Conservation (phyloP, 2,888 invertebrate genomes). For the Automeris io region DNA sequence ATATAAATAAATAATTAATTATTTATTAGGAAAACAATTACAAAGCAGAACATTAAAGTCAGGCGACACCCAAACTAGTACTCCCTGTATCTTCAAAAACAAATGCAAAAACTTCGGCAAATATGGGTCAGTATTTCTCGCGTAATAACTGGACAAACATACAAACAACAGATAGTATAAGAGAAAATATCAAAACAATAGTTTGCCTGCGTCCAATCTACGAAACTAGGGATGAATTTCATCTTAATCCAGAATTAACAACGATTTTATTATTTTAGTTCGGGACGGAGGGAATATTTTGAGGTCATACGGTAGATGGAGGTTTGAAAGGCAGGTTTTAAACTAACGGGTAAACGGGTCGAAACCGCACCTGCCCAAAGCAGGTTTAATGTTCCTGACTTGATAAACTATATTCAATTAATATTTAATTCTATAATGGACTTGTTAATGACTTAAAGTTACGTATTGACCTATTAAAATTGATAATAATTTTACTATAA, state of each 20-base stretch:
- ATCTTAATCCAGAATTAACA: background rate
- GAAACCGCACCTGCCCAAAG: background rate
- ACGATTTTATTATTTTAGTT: conserved; percentile 9
- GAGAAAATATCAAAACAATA: too few species aligned
- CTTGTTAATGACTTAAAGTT: background rate
- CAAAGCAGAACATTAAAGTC: too few species aligned
- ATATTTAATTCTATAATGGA: background rate
- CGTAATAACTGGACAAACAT: too few species aligned
- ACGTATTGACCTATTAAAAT: background rate
- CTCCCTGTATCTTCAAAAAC: too few species aligned
- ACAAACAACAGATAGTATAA: too few species aligned
- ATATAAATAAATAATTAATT: too few species aligned
- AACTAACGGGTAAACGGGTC: conserved; percentile 1
- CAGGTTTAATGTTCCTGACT: background rate
- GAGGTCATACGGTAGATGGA: background rate
- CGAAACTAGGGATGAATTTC: background rate
- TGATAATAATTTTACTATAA: too few species aligned
- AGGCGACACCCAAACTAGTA: too few species aligned
- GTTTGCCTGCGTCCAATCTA: background rate
- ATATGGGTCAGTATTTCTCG: too few species aligned
- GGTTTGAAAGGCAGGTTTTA: background rate
- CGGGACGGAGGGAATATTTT: background rate
- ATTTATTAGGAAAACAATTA: too few species aligned
- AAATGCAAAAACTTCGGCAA: too few species aligned
- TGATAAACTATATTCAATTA: background rate